Percentiles rank a stretch among this genome's conserved stretches.
Conservation (phyloP, 1,140 invertebrate species). For the Lordiphosa clarofinis region DNA sequence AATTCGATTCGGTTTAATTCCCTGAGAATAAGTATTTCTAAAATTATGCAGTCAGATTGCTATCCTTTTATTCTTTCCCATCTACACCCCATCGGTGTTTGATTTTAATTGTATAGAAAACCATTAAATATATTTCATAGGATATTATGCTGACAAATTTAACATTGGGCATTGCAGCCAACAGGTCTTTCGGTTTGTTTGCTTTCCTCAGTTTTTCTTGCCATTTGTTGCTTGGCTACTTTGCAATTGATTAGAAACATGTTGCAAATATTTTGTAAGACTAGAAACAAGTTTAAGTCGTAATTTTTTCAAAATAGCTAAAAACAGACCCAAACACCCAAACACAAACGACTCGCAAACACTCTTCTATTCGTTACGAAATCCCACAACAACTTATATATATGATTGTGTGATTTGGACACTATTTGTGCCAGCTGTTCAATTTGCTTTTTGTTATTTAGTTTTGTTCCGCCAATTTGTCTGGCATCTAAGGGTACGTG, state of each 20-base stretch:
- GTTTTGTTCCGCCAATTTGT: constrained; percentile 6
- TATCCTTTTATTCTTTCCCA: too few relatives aligned
- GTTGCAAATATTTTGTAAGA: constrained; percentile 22
- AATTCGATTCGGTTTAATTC: too few relatives aligned
- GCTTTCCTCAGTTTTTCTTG: constrained; percentile 8
- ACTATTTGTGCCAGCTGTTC: neutral
- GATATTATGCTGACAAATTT: constrained; percentile 16
- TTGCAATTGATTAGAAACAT: constrained; percentile 31
- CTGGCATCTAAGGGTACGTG: neutral
- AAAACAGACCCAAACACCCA: too few relatives aligned
- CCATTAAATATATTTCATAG: neutral
- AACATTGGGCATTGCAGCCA: constrained; percentile 9
- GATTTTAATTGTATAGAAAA: too few relatives aligned
- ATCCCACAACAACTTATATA: too few relatives aligned
- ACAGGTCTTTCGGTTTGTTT: neutral
- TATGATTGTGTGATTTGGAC: too few relatives aligned
- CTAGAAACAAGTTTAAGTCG: constrained; percentile 49
- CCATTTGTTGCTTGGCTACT: constrained; percentile 5
- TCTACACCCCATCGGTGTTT: too few relatives aligned
- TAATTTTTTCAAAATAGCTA: neutral
- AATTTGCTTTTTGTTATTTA: constrained; percentile 1
- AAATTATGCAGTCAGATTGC: too few relatives aligned
- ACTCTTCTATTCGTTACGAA: too few relatives aligned
- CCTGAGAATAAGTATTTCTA: too few relatives aligned
- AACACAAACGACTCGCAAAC: too few relatives aligned